Percentiles rank a stretch among this genome's conserved stretches.
Evolutionary conservation across 2,888 invertebrate genomes (phyloP).

Genomic region (Zaprionus lineosus): DNA sequence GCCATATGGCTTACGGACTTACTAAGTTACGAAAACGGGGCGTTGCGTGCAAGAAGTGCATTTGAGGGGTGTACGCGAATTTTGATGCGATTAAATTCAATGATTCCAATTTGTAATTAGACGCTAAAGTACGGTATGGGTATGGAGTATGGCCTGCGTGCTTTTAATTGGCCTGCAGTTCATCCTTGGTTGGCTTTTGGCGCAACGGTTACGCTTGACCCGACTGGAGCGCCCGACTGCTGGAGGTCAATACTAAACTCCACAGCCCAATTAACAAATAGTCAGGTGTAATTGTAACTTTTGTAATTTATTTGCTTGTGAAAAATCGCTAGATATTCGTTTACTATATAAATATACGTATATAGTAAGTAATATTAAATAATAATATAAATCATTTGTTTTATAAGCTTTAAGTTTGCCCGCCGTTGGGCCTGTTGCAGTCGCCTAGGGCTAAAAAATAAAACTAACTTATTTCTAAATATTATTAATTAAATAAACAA

Average conservation of each 20-base stretch:
- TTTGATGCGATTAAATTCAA: constrained; percentile 73
- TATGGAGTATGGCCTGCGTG: constrained; percentile 69
- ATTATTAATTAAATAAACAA: constrained; percentile 74
- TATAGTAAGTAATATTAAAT: constrained; percentile 24
- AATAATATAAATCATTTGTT: constrained; percentile 66
- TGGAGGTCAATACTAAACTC: constrained; percentile 56
- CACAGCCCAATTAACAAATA: constrained; percentile 12
- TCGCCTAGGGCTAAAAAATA: constrained; percentile 43
- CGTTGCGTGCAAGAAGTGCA: constrained; percentile 70
- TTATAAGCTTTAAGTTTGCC: constrained; percentile 40
- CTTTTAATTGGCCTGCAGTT: constrained; percentile 74
- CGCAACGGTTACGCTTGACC: constrained; percentile 78
- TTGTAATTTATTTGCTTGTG: constrained; percentile 75
- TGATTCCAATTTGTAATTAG: constrained; percentile 79
- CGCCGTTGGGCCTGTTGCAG: constrained; percentile 49
- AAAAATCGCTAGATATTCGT: constrained; percentile 68
- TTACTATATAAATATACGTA: constrained; percentile 55
- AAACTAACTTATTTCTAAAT: constrained; percentile 11
- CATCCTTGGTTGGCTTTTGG: constrained; percentile 79
- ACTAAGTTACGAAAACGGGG: no score
- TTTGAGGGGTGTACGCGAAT: constrained; percentile 54
- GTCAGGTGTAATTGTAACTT: no score
- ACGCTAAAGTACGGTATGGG: constrained; percentile 55
- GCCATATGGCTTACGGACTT: no score
- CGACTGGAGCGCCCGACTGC: constrained; percentile 40